phyloP scores from a whole-genome alignment of 2,113 vertebrate species.

The Platichthys flesus region DNA sequence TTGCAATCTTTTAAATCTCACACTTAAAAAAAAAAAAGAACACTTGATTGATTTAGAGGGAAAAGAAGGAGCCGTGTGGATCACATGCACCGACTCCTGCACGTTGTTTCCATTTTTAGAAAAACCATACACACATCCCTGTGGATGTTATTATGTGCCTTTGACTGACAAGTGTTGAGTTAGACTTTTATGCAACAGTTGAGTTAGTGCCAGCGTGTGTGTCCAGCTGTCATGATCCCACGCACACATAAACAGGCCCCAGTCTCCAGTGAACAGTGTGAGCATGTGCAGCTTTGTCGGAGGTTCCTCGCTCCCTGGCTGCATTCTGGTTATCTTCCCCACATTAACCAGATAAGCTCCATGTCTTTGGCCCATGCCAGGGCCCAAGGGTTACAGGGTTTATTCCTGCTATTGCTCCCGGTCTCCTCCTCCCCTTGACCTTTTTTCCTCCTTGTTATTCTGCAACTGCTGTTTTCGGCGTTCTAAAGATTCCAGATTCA shows the following conservation, averaged over 20 bases:
- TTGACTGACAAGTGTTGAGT: slow-evolving; percentile 69
- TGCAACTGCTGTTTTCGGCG: slow-evolving; percentile 35
- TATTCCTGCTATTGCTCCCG: slow-evolving; percentile 40
- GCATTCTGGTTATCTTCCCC: slow-evolving; percentile 69
- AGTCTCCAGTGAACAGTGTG: slow-evolving; percentile 46
- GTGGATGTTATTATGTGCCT: slow-evolving; percentile 58
- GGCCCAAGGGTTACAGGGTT: slow-evolving; percentile 66
- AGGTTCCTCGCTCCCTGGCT: slow-evolving; percentile 45
- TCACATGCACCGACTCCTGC: slow-evolving; percentile 15
- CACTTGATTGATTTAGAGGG: slow-evolving; percentile 1
- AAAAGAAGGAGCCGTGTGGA: background rate
- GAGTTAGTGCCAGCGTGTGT: slow-evolving; percentile 57
- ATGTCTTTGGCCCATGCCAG: slow-evolving; percentile 56
- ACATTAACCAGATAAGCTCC: slow-evolving; percentile 72
- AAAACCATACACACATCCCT: slow-evolving; percentile 29
- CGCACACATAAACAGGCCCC: slow-evolving; percentile 40
- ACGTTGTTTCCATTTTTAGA: slow-evolving; percentile 29
- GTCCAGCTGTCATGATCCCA: slow-evolving; percentile 66
- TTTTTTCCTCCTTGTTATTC: slow-evolving; percentile 51
- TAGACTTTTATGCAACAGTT: slow-evolving; percentile 65
- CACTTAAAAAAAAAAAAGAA: background rate
- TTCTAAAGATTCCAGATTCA: slow-evolving; percentile 18
- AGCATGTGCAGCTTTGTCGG: slow-evolving; percentile 43
- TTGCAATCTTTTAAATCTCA: background rate
- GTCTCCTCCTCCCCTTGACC: slow-evolving; percentile 52